These are phyloP conservation scores for Pheosia tremula DNA, from an alignment of 2,888 invertebrate species.

Conservation along the genomic window DNA sequence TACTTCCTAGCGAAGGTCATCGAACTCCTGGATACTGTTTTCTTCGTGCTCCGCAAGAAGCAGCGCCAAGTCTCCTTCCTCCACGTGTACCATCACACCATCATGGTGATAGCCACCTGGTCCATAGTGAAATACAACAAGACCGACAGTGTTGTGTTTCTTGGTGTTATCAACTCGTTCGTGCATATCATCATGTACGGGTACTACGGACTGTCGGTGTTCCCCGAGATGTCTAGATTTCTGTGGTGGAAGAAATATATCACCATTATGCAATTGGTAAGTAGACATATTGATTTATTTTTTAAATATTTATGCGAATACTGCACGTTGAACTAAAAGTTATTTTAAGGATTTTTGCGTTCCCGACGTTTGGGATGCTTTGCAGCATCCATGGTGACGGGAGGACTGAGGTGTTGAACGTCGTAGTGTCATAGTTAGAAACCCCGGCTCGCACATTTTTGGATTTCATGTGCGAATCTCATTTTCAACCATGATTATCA, in stretches of 20 bases:
- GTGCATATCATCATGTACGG: slow-evolving; percentile 92
- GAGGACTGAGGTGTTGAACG: no score
- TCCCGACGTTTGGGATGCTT: no score
- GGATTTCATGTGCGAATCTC: no score
- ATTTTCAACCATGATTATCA: no score
- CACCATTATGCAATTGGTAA: slow-evolving; percentile 90
- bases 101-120: slow-evolving; percentile 89
- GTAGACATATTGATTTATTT: slow-evolving; percentile 24
- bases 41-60: slow-evolving; percentile 93
- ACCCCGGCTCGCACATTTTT: no score
- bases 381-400: no score
- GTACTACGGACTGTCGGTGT: slow-evolving; percentile 89
- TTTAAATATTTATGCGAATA: not conserved
- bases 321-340: no score
- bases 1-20: slow-evolving; percentile 89
- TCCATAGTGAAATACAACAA: slow-evolving; percentile 88
- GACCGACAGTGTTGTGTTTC: slow-evolving; percentile 87
- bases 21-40: slow-evolving; percentile 90
- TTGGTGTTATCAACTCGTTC: slow-evolving; percentile 87
- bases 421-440: no score
- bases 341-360: no score
- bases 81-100: slow-evolving; percentile 93
- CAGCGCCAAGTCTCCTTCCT: slow-evolving; percentile 91
- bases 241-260: slow-evolving; percentile 94
- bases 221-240: slow-evolving; percentile 87